Evolutionary conservation across 2,113 vertebrate genomes (phyloP), one percentile per base, ranked within the genome.

Genomic region (Coryphaenoides rupestris): DNA sequence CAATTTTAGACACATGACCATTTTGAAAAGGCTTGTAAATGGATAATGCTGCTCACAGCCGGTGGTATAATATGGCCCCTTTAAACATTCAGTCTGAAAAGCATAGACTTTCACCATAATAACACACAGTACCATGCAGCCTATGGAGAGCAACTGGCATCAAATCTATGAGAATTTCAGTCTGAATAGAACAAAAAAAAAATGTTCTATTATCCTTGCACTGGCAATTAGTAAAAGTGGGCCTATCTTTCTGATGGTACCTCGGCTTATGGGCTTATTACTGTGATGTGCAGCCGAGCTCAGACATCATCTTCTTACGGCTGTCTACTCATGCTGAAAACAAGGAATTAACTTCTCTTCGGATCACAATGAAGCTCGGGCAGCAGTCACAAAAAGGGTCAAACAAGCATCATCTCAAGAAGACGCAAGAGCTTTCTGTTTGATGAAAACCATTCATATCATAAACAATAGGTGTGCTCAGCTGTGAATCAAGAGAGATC

Each of bases 301-400:
- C n/a, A 4, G n/a, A 21, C 10, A 12, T 53, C 63, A 19, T 33
- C 21, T 55, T 71, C 59, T 28, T 58, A 21, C 58, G 14, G 49
- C 68, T 9, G 73, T 40, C 28, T 58, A 52, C 66, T 80, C 68
- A 63, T 60, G 69, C 77, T 72, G 65, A 79, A 78, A 80, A 79
- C 63, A 55, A 53, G 14, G 79, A 33, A 2, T 55, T 19, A 69
- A 63, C 55, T 68, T 17, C 55, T 16, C 61, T 57, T 50, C 69
- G n/a, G 5, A 9, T 12, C 52, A 56, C 72, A 79, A 83, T 22
- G 52, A 79, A 68, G 49, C 15, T 59, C 26, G 19, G 26, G 23
- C 15, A 22, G 23, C 15, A 22, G 53, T 61, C 59, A 52, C 55
- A 63, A 58, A 17, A 47, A 69, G 61, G 70, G 61, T 63, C 26